These are phyloP conservation scores for Mustelus asterias DNA, from an alignment of 2,113 vertebrate genomes.

Conservation along the genomic window DNA sequence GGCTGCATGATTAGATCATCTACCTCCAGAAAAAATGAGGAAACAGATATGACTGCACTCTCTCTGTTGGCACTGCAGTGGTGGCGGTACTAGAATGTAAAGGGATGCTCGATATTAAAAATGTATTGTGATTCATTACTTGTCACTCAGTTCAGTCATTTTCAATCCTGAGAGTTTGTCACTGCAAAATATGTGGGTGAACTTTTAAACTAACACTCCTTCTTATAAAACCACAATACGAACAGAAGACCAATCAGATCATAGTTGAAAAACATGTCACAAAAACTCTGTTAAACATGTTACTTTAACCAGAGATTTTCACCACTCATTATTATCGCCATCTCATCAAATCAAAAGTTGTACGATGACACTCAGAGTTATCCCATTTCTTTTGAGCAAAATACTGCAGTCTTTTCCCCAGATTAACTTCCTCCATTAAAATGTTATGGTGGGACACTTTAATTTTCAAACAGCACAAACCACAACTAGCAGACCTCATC, in stretches of 20 bases:
- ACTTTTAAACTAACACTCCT: not conserved
- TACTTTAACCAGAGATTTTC: not conserved
- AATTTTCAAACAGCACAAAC: constrained; percentile 1
- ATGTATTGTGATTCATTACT: too few relatives aligned
- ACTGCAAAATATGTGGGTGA: not conserved
- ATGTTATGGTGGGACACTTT: not conserved
- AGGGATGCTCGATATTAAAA: too few relatives aligned
- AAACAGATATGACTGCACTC: not conserved
- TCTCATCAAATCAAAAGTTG: too few relatives aligned
- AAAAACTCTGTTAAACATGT: not conserved
- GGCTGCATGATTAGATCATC: not conserved
- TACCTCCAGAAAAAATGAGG: not conserved
- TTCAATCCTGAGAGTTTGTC: not conserved
- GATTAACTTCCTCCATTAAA: not conserved
- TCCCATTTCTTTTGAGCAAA: too few relatives aligned
- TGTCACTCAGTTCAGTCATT: too few relatives aligned
- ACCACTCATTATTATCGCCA: not conserved
- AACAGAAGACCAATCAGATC: not conserved
- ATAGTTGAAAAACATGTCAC: too few relatives aligned
- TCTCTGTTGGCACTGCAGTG: not conserved
- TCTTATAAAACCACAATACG: not conserved
- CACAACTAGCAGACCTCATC: not conserved
- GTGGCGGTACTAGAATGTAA: not conserved
- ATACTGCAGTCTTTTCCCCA: too few relatives aligned
- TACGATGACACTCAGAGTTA: too few relatives aligned